phyloP scores from a whole-genome alignment of 1,140 invertebrate genomes.

The Lordiphosa collinella region DNA sequence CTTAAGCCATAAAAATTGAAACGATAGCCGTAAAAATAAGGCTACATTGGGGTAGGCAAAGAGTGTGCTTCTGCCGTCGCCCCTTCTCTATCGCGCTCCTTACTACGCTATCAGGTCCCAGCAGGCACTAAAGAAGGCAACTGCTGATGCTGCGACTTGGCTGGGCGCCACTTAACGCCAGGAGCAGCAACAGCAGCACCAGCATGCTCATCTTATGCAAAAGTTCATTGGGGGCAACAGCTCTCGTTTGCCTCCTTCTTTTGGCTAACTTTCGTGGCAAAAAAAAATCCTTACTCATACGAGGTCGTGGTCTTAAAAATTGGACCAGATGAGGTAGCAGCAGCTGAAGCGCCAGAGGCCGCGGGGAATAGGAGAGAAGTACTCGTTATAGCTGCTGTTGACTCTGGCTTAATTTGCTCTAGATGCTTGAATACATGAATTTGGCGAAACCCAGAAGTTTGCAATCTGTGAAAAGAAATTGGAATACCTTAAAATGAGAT shows the following conservation, averaged over 20 bases:
- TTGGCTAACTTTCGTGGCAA: constrained; percentile 39
- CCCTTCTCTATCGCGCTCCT: not conserved
- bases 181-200: constrained; percentile 26
- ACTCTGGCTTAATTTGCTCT: constrained; percentile 20
- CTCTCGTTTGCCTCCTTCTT: constrained; percentile 10
- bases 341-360: not conserved
- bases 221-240: constrained; percentile 51
- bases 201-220: constrained; percentile 32
- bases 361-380: constrained; percentile 6
- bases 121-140: constrained; percentile 37
- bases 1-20: constrained; percentile 72
- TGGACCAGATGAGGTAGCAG: constrained; percentile 47
- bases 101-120: constrained; percentile 33
- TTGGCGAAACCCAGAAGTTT: too few relatives aligned
- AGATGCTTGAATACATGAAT: constrained; percentile 17
- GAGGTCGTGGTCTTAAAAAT: constrained; percentile 38
- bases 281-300: constrained; percentile 24
- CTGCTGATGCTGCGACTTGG: constrained; percentile 59
- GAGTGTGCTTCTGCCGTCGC: not conserved
- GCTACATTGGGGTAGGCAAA: constrained; percentile 23
- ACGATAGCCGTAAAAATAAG: constrained; percentile 56
- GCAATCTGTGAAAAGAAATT: too few relatives aligned
- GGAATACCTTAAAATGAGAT: too few relatives aligned
- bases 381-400: constrained; percentile 10
- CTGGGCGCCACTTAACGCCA: constrained; percentile 63